phyloP scores from a whole-genome alignment of 2,888 invertebrate species.

The Acleris literana region DNA sequence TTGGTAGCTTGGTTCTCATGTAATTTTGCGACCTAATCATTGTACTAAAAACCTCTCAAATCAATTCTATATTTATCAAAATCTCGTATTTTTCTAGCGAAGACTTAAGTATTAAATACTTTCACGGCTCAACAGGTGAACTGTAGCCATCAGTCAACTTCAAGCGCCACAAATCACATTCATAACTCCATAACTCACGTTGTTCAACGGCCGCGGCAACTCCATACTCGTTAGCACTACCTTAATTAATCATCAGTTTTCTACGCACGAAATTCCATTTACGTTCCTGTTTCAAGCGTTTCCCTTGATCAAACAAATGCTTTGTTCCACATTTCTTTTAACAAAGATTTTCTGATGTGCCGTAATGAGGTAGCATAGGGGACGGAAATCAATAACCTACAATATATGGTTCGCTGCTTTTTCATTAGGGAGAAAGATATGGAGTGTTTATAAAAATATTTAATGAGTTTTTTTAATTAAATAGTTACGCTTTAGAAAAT shows the following conservation, averaged over 20 bases:
- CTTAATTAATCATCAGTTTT: conserved; percentile 22
- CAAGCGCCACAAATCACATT: conserved; percentile 15
- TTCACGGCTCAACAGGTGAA: conserved; percentile 25
- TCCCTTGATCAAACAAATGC: neutral
- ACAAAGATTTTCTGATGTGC: neutral
- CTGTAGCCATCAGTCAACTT: conserved; percentile 19
- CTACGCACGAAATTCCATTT: neutral
- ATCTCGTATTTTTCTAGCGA: too few species aligned
- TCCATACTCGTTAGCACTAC: neutral
- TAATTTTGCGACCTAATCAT: too few species aligned
- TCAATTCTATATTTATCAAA: too few species aligned
- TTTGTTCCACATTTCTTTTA: neutral
- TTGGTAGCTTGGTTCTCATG: too few species aligned
- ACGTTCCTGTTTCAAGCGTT: neutral
- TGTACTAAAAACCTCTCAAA: too few species aligned
- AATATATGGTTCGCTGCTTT: conserved; percentile 3
- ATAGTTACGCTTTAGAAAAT: too few species aligned
- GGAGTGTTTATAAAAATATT: conserved; percentile 1
- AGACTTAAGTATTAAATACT: too few species aligned
- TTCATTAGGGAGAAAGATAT: conserved; percentile 1
- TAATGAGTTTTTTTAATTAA: too few species aligned
- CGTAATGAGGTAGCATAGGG: conserved; percentile 9
- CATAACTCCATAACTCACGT: conserved; percentile 4
- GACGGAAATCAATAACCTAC: conserved; percentile 10
- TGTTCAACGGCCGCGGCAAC: conserved; percentile 2